Conservation (phyloP, 53 echinoderm and acorn worm species). For the Temnopleurus reevesii region DNA sequence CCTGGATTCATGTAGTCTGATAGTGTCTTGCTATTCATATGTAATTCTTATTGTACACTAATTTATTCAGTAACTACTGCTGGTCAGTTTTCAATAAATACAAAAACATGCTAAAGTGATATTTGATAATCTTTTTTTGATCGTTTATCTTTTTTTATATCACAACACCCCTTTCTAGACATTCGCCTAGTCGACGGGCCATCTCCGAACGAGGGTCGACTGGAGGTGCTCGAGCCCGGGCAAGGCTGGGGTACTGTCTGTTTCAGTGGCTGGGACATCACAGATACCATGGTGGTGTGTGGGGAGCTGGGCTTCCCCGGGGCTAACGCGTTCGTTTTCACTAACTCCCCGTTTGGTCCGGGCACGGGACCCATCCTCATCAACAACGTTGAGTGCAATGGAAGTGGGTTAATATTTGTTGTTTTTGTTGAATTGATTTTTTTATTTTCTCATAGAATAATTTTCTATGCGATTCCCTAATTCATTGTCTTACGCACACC, state of each 20-base stretch:
- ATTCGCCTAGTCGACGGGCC: conserved; percentile 73
- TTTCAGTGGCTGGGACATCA: conserved; percentile 55
- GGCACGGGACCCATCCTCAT: background rate
- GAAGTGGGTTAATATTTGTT: too few species aligned
- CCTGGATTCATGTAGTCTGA: too few species aligned
- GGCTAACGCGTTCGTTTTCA: conserved; percentile 52
- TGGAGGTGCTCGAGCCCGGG: conserved; percentile 64
- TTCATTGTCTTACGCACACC: too few species aligned
- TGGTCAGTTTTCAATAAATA: too few species aligned
- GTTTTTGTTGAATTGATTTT: background rate
- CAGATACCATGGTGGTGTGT: conserved; percentile 70
- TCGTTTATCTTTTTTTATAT: too few species aligned
- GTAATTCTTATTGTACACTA: too few species aligned
- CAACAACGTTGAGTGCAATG: conserved; percentile 24
- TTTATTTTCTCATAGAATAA: background rate
- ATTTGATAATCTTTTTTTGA: too few species aligned
- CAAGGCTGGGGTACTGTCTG: conserved; percentile 75
- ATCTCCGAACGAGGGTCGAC: conserved; percentile 71
- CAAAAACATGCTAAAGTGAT: too few species aligned
- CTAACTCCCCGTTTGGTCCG: conserved; percentile 22
- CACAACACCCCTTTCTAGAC: too few species aligned
- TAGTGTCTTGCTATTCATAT: too few species aligned
- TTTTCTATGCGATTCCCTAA: too few species aligned
- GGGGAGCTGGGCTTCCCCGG: conserved; percentile 70
- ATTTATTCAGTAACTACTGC: too few species aligned